Conservation (phyloP, 2,113 vertebrate genomes). For the Redunca redunca region DNA sequence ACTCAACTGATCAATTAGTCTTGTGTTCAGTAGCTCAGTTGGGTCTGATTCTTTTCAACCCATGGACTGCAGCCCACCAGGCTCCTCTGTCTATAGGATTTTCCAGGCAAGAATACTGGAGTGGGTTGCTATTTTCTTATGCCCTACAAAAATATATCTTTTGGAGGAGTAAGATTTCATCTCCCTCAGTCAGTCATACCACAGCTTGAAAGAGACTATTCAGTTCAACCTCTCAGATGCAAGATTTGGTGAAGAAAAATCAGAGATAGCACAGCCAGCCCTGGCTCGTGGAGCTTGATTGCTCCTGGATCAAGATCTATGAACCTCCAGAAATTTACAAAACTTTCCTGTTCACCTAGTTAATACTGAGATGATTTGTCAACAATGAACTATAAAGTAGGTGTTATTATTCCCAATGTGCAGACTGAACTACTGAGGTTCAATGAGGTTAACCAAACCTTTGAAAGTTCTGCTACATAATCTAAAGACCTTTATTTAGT, state of each 20-base stretch:
- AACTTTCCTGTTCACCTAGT: background rate
- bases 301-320: background rate
- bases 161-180: background rate
- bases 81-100: background rate
- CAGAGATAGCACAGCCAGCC: background rate
- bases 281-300: background rate
- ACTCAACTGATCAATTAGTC: background rate
- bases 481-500: background rate
- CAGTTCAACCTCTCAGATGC: background rate
- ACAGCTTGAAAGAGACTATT: background rate
- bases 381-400: background rate
- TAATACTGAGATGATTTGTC: background rate
- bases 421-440: background rate
- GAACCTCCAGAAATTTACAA: background rate
- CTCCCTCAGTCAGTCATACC: background rate
- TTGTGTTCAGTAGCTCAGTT: background rate
- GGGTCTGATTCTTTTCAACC: background rate
- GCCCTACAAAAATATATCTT: background rate
- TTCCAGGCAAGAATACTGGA: background rate
- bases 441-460: background rate
- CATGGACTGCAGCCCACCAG: background rate
- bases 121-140: background rate
- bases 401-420: background rate
- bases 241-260: background rate
- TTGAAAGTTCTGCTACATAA: background rate